Evolutionary conservation across 2,888 invertebrate genomes (phyloP).

Genomic region (Cheilosia impressa): DNA sequence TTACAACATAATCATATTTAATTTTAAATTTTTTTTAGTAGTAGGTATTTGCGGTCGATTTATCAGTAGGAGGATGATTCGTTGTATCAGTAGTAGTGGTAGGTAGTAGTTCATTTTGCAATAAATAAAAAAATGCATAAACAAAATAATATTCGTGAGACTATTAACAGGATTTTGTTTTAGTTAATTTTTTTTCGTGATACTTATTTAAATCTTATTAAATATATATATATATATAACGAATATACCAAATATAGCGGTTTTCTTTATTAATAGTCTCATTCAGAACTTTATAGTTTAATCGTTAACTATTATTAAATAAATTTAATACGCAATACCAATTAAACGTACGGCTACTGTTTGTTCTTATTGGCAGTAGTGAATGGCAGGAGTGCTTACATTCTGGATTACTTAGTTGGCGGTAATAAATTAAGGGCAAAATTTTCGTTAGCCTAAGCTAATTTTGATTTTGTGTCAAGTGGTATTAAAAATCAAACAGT

Average conservation of each 20-base stretch:
- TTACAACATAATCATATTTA: conserved; percentile 72
- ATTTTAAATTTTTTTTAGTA: conserved; percentile 54
- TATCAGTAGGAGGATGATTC: conserved; percentile 66
- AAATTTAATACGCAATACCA: conserved; percentile 62
- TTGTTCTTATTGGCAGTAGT: conserved; percentile 84
- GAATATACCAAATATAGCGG: conserved; percentile 41
- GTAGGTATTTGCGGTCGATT: conserved; percentile 43
- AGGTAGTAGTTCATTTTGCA: conserved; percentile 76
- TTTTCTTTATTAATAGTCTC: conserved; percentile 82
- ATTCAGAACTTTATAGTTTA: conserved; percentile 81
- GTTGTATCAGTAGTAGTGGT: conserved; percentile 69
- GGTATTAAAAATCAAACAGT: conserved; percentile 49
- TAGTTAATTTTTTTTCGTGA: conserved; percentile 49
- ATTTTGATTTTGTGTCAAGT: conserved; percentile 51
- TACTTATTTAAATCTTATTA: conserved; percentile 59
- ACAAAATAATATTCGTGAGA: conserved; percentile 82
- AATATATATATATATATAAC: conserved; percentile 42
- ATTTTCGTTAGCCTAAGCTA: conserved; percentile 50
- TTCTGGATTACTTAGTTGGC: conserved; percentile 43
- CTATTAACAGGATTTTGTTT: conserved; percentile 80
- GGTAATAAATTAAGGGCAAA: conserved; percentile 34
- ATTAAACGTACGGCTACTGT: conserved; percentile 82
- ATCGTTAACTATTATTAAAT: conserved; percentile 52
- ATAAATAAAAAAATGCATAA: conserved; percentile 81
- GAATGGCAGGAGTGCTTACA: conserved; percentile 71